Evolutionary conservation across 2,113 vertebrate genomes (phyloP).

Genomic region (Grammomys dolichurus): DNA sequence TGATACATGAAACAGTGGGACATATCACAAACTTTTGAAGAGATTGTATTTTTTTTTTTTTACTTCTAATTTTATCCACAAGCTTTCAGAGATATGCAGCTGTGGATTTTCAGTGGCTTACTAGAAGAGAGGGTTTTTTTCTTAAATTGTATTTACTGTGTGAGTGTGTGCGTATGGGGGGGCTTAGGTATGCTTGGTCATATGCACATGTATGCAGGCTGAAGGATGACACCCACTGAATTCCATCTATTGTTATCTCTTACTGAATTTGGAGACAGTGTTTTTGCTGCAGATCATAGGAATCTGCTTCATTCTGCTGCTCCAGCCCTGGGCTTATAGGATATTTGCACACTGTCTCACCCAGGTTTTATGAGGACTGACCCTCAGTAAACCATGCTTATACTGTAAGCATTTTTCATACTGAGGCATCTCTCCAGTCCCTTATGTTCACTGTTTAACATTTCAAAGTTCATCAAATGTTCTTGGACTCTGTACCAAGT

Average conservation of each 20-base stretch:
- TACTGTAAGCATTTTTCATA: not conserved
- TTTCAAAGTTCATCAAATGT: constrained; percentile 26
- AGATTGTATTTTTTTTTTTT: not conserved
- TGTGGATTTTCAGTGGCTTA: constrained; percentile 12
- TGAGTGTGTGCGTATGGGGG: not conserved
- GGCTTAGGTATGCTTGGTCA: not conserved
- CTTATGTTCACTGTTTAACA: not conserved
- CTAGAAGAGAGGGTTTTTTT: not conserved
- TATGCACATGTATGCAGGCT: not conserved
- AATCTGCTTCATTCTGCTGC: not conserved
- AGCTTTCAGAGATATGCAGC: not conserved
- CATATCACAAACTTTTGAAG: not conserved
- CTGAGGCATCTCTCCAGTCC: not conserved
- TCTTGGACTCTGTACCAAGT: not conserved
- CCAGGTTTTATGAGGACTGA: not conserved
- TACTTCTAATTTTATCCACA: not conserved
- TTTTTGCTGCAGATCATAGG: not conserved
- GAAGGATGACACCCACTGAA: too few species aligned
- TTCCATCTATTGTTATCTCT: not conserved
- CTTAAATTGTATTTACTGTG: not conserved
- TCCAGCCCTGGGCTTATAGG: not conserved
- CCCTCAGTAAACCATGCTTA: accelerated
- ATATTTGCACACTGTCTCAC: not conserved
- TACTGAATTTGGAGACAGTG: not conserved
- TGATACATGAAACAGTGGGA: not conserved